Evolutionary conservation across 2,113 vertebrate species (phyloP), one percentile per base, ranked within the genome.

Genomic region (Scortum barcoo): DNA sequence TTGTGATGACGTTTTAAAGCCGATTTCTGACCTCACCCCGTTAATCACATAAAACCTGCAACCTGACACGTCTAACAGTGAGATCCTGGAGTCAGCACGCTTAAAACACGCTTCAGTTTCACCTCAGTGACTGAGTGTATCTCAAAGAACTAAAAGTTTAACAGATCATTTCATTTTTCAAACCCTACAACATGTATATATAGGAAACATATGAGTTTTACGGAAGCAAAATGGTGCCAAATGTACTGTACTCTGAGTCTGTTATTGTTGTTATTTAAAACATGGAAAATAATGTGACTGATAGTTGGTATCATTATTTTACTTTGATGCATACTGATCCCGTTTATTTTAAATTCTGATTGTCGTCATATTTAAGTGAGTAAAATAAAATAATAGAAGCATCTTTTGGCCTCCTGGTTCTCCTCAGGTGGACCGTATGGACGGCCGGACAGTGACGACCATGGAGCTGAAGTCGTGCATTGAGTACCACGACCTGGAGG

Each of bases 401-500:
- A 13, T 58, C 28, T 36, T 61, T 48, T 80, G 73, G 72, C 66
- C 38, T 54, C 1, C 6, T 10, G 4, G 2, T 60, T 5, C 22
- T 30, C 36, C 42, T 12, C 83, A 99, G 98, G 95, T 95, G n/a
- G 96, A 94, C 89, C 92, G 93, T 22, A 91, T 95, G 94, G 96
- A 96, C 89, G 94, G 95, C 78, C 96, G 92, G 6, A 94, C 94
- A 76, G 95, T 93, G 0, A 93, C 96, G 78, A 93, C 96, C 72
- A 97, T 96, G 48, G 96, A 97, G 74, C 93, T 95, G 95, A 1
- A 95, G 68, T 93, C 94, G 81, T 95, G 95, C 1, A 46, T 98
- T 67, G 96, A 97, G 88, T 95, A 97, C 89, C 97, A 97, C 0
- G 98, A 99, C 91, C 96, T 99, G 1, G 98, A 99, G 91, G 98